Conservation (phyloP, 2,113 vertebrate genomes). For the Pampusana beccarii region DNA sequence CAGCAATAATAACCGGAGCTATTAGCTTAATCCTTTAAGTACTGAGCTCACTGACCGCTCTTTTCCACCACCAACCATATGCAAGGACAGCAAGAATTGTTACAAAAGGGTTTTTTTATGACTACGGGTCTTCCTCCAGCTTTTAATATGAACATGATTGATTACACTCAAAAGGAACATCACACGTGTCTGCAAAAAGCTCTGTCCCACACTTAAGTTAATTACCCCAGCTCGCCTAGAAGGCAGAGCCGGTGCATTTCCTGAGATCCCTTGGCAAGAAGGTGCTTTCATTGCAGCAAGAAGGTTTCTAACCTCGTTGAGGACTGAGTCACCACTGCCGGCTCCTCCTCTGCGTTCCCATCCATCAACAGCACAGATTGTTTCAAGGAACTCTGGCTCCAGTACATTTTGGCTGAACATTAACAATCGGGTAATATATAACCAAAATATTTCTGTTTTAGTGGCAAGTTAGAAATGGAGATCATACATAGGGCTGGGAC, state of each 20-base stretch:
- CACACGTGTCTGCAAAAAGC: constrained; percentile 13
- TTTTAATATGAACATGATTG: constrained; percentile 33
- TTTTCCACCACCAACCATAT: background rate
- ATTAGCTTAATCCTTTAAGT: background rate
- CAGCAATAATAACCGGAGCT: background rate
- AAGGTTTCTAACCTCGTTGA: constrained; percentile 29
- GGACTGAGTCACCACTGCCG: background rate
- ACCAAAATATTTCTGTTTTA: background rate
- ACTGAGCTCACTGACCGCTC: background rate
- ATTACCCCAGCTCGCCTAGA: constrained; percentile 42
- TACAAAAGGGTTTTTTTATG: background rate
- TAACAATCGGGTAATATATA: background rate
- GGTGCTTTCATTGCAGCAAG: background rate
- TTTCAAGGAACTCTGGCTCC: constrained; percentile 23
- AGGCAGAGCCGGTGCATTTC: constrained; percentile 21
- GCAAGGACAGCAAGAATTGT: background rate
- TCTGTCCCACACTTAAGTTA: constrained; percentile 36
- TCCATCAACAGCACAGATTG: background rate
- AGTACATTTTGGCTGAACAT: background rate
- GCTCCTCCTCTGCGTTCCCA: constrained; percentile 26
- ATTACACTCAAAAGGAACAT: constrained; percentile 2
- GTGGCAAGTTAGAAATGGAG: background rate
- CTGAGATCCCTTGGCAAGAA: constrained; percentile 21
- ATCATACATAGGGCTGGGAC: background rate
- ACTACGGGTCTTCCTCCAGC: background rate